Evolutionary conservation across 1,140 invertebrate species (phyloP), one percentile per base, ranked within the genome.

Genomic region (Drosophila dunni): DNA sequence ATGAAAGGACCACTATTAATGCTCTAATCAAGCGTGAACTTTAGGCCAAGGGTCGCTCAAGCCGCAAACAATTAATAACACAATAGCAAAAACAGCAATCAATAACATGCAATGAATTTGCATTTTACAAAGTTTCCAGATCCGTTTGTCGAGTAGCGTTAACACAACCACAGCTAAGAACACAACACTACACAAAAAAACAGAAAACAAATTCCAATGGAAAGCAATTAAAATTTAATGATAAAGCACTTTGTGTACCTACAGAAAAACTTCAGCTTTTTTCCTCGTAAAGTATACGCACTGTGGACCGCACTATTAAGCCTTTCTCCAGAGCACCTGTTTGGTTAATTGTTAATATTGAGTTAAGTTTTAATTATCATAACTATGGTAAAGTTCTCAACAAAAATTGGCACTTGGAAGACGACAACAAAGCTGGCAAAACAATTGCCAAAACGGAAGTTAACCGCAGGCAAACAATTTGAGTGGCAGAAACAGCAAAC

Each of bases 21-120:
- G 71, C 65, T 57, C 83, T 83, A 86, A 77, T 88, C 82, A 86
- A 77, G 67, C 82, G 83, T 77, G 56, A 83, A 86, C 70, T 78
- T 65, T 78, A 56, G 58, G 61, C 65, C 62, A 68, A 77, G 62
- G 45, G 53, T 58, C 67, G 45, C 10, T 38, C 71, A 74, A 67
- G 38, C 75, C 75, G 64, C 65, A 48, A 66, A 56, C 24, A 56
- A 62, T 13, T 42, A 44, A 33, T 29, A 29, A 29, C 24, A 29
- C 10, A 38, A 24, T 13, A 56, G 54, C 11, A 65, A 65, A 44
- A 58, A 71, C 13, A 40, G 11, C 51, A 45, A 65, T 64, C 42
- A 64, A 71, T 54, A 60, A 40, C 40, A 24, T 24, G 71, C 58
- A 69, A 53, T 75, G 73, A 75, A 51, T 75, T 71, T 60, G 73